A percentile compares a stretch with the other conserved stretches of the same genome.
Conservation (phyloP, 1,140 invertebrate genomes). For the Pogonomyrmex barbatus region DNA sequence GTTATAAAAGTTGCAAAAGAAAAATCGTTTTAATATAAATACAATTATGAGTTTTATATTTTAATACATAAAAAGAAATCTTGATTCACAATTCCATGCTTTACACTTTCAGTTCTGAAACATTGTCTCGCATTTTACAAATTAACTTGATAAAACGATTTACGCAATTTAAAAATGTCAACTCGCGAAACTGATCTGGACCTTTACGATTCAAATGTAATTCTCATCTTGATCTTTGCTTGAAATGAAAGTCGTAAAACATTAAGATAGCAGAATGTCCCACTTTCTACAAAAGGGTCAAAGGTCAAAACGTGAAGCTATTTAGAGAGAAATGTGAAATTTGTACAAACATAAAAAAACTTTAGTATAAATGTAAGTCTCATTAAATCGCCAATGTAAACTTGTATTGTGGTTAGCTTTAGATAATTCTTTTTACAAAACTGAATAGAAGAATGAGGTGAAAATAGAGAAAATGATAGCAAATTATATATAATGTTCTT, state of each 20-base stretch:
- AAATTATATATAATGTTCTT: not conserved
- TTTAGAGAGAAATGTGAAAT: not conserved
- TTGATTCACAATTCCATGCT: not conserved
- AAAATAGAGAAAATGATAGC: not conserved
- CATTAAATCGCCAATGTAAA: conserved; percentile 65
- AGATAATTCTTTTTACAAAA: not conserved
- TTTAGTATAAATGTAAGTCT: conserved; percentile 61
- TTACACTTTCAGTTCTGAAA: not conserved
- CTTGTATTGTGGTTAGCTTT: conserved; percentile 10
- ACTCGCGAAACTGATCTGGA: conserved; percentile 3
- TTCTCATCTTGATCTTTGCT: conserved; percentile 24
- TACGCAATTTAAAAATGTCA: conserved; percentile 17
- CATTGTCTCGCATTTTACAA: not conserved
- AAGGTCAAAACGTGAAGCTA: conserved; percentile 50
- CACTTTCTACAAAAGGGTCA: conserved; percentile 55
- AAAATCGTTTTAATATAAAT: conserved; percentile 4
- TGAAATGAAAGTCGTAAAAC: conserved; percentile 67
- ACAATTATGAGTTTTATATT: not conserved
- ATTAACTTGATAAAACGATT: conserved; percentile 28
- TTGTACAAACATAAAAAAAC: conserved; percentile 1
- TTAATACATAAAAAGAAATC: not conserved
- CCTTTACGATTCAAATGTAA: conserved; percentile 53
- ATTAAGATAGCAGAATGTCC: conserved; percentile 1
- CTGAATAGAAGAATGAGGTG: not conserved
- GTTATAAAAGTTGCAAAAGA: not conserved